A percentile compares a stretch with the other conserved stretches of the same genome.
Conservation (phyloP, 2,888 invertebrate species). For the Keiferia lycopersicella region DNA sequence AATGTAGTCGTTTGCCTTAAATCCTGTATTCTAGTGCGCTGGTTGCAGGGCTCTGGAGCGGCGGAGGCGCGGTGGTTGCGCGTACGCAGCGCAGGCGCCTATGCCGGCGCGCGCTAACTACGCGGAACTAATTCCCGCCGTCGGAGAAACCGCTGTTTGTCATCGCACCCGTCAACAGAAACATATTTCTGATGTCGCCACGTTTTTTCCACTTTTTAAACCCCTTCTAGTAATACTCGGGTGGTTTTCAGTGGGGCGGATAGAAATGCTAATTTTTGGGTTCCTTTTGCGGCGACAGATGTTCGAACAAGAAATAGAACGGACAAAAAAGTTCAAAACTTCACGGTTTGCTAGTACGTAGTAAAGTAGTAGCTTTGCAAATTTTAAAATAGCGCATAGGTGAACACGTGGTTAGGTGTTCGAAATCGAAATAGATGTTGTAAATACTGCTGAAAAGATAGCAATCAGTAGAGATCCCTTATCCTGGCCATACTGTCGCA, state of each 20-base stretch:
- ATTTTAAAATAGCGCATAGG: neutral
- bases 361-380: neutral
- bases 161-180: constrained; percentile 54
- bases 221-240: constrained; percentile 33
- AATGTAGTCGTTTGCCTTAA: too few relatives aligned
- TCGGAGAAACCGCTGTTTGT: constrained; percentile 57
- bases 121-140: constrained; percentile 72
- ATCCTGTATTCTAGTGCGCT: neutral
- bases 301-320: neutral
- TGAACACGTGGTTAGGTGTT: neutral
- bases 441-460: constrained; percentile 3
- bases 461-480: neutral
- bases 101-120: constrained; percentile 62
- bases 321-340: neutral
- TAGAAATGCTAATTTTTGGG: constrained; percentile 15
- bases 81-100: constrained; percentile 58
- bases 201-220: constrained; percentile 31
- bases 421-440: neutral
- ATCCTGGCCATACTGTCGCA: neutral
- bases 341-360: neutral
- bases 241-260: constrained; percentile 41
- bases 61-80: constrained; percentile 50
- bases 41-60: constrained; percentile 38
- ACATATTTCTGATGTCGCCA: constrained; percentile 43
- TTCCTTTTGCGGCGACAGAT: constrained; percentile 16